Conservation (phyloP, 2,888 invertebrate genomes). For the Campoletis raptor region DNA sequence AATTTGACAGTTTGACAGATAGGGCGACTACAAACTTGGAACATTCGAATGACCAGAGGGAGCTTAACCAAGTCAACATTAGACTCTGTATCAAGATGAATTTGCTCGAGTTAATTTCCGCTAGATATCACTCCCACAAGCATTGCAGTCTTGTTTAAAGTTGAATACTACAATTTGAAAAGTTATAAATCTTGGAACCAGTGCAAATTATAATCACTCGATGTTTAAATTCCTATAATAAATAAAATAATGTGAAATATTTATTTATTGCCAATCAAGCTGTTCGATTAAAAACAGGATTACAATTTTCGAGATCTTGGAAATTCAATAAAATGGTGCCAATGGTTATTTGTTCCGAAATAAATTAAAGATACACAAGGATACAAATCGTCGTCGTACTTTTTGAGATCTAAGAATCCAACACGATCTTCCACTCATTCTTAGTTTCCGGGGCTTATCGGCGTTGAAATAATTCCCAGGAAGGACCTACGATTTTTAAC, state of each 20-base stretch:
- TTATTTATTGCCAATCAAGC: not conserved
- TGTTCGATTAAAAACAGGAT: not conserved
- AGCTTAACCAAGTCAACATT: conserved; percentile 34
- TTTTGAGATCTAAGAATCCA: conserved; percentile 19
- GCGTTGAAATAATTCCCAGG: conserved; percentile 22
- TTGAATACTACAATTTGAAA: not conserved
- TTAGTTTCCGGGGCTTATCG: conserved; percentile 9
- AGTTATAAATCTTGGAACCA: not conserved
- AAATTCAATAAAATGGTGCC: not conserved
- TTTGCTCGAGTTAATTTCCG: not conserved
- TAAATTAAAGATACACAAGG: not conserved
- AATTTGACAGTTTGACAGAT: conserved; percentile 28
- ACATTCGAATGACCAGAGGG: conserved; percentile 28
- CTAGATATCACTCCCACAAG: not conserved
- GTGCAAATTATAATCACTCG: not conserved
- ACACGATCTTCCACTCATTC: conserved; percentile 5
- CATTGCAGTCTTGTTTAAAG: not conserved
- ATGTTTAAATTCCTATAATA: not conserved
- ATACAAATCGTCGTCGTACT: conserved; percentile 19
- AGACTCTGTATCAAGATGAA: not conserved
- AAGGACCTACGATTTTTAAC: conserved; percentile 47
- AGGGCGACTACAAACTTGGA: conserved; percentile 20
- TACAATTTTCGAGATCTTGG: not conserved
- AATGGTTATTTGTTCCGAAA: not conserved
- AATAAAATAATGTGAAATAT: not conserved